These are phyloP conservation scores for Sternotherus odoratus DNA, from an alignment of 2,797 vertebrate species.

Conservation along the genomic window DNA sequence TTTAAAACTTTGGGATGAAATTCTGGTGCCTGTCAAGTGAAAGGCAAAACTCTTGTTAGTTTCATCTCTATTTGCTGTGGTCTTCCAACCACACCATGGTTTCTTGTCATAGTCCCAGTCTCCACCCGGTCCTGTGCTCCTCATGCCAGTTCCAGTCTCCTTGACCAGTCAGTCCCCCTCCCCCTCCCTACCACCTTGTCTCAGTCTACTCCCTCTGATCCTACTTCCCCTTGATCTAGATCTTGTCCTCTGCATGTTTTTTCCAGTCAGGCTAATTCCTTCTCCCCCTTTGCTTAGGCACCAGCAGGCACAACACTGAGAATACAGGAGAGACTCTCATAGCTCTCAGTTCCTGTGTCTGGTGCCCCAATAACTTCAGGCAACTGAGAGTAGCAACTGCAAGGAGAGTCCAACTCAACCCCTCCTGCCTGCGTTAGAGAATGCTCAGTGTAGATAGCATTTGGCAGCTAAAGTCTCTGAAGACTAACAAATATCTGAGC, in stretches of 20 bases:
- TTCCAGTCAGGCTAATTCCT: not conserved
- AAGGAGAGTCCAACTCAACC: fast-evolving
- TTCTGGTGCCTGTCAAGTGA: not conserved
- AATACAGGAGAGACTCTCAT: not conserved
- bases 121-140: not conserved
- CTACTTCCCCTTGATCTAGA: fast-evolving
- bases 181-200: not conserved
- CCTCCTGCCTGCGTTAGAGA: not conserved
- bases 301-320: not conserved
- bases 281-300: not conserved
- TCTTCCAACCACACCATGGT: not conserved
- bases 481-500: no score
- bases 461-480: no score
- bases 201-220: not conserved
- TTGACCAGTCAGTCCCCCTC: not conserved
- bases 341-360: not conserved
- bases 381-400: not conserved
- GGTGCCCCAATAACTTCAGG: not conserved
- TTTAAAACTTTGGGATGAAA: not conserved
- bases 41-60: not conserved
- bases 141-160: not conserved
- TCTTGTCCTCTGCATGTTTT: not conserved
- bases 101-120: not conserved
- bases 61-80: not conserved
- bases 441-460: not conserved